A percentile compares a stretch with the other conserved stretches of the same genome.
These are phyloP conservation scores for Trachemys scripta DNA, from an alignment of 2,113 vertebrate genomes.

Conservation along the genomic window DNA sequence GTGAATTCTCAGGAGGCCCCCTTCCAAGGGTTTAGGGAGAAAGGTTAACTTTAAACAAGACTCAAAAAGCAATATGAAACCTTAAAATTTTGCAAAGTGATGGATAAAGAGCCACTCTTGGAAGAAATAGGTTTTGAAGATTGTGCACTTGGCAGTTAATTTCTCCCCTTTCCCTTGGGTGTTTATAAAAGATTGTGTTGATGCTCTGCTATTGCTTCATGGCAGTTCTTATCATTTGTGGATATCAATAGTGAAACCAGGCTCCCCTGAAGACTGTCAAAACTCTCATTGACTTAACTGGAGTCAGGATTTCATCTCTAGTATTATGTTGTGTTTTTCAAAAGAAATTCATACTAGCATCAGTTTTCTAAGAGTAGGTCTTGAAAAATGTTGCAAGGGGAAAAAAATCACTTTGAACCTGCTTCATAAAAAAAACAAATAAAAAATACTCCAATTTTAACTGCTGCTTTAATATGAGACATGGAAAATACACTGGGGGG, in stretches of 20 bases:
- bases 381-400: neutral
- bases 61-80: neutral
- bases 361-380: neutral
- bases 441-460: neutral
- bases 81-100: neutral
- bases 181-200: fast-evolving
- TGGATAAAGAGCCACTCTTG: neutral
- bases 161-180: fast-evolving
- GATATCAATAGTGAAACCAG: neutral
- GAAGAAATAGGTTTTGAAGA: neutral
- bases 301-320: neutral
- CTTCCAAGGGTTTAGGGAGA: neutral
- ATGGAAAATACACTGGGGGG: neutral
- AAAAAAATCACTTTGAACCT: neutral
- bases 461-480: neutral
- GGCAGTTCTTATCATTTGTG: neutral
- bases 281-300: neutral
- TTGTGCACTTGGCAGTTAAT: fast-evolving
- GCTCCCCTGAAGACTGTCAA: neutral
- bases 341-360: neutral
- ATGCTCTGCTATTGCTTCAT: fast-evolving
- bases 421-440: neutral
- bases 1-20: neutral
- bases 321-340: neutral
- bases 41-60: neutral